Conservation (phyloP, 2,888 invertebrate genomes). For the Elysia crispata region DNA sequence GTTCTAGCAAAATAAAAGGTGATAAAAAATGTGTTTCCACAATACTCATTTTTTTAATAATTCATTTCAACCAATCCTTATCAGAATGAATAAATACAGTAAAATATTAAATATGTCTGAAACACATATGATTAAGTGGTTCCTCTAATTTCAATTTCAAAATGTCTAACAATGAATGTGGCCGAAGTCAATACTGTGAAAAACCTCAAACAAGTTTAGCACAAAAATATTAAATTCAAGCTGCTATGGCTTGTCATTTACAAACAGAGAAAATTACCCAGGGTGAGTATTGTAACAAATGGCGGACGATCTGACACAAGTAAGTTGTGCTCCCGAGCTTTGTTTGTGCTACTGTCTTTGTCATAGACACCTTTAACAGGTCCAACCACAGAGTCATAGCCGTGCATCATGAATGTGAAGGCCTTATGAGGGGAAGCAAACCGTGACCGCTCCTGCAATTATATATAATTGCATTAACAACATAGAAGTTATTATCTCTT, state of each 20-base stretch:
- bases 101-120: too few species aligned
- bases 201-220: background rate
- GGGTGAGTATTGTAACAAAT: constrained; percentile 91
- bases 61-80: too few species aligned
- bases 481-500: too few species aligned
- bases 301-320: constrained; percentile 90
- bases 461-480: background rate
- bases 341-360: constrained; percentile 78
- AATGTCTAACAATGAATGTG: background rate
- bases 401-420: constrained; percentile 92
- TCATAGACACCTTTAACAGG: constrained; percentile 88
- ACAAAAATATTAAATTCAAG: background rate
- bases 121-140: background rate
- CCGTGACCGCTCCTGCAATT: constrained; percentile 86
- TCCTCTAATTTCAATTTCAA: background rate
- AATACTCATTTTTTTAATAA: too few species aligned
- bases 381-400: constrained; percentile 89
- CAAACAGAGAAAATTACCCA: constrained; percentile 79
- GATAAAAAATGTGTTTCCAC: too few species aligned
- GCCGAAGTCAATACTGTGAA: too few species aligned
- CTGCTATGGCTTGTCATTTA: too few species aligned
- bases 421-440: constrained; percentile 94
- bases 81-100: too few species aligned
- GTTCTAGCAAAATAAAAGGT: too few species aligned
- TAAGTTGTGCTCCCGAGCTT: constrained; percentile 90